These are phyloP conservation scores for Cordilura impudica DNA, from an alignment of 2,888 invertebrate genomes.

Conservation along the genomic window DNA sequence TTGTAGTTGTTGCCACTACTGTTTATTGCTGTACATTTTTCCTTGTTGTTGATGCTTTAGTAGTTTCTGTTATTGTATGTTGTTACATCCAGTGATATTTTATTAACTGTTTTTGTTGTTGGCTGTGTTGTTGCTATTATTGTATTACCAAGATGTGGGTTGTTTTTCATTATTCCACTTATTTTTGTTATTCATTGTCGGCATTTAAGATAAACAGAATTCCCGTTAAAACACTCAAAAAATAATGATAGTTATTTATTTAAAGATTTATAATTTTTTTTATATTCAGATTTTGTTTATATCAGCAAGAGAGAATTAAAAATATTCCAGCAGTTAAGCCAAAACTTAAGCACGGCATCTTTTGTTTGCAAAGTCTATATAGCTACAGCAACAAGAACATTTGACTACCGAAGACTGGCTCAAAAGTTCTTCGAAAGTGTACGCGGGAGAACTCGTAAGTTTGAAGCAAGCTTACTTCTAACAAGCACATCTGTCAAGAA, in stretches of 20 bases:
- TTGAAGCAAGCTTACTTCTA: too few species aligned
- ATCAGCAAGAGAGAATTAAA: too few species aligned
- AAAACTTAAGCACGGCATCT: too few species aligned
- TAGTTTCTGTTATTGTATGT: conserved; percentile 13
- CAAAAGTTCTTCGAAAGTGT: too few species aligned
- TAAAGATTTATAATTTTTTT: too few species aligned
- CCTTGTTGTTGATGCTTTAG: neutral
- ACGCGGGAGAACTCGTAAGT: too few species aligned
- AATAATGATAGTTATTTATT: neutral
- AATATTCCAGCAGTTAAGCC: too few species aligned
- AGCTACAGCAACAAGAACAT: too few species aligned
- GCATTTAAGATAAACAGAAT: conserved; percentile 18
- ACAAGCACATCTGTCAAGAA: too few species aligned
- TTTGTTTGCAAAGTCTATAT: too few species aligned
- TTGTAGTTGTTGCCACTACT: conserved; percentile 13
- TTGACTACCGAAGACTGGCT: too few species aligned
- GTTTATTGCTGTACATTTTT: neutral
- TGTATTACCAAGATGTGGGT: conserved; percentile 21
- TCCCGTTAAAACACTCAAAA: conserved; percentile 8
- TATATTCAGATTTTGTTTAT: too few species aligned
- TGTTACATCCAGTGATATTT: conserved; percentile 29
- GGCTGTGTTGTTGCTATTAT: neutral
- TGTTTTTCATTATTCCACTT: conserved; percentile 19
- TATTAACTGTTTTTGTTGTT: conserved; percentile 21
- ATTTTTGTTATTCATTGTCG: conserved; percentile 45